Base-by-base conservation (phyloP, 1,140 invertebrate genomes). In the Drosophila oshimai region DNA sequence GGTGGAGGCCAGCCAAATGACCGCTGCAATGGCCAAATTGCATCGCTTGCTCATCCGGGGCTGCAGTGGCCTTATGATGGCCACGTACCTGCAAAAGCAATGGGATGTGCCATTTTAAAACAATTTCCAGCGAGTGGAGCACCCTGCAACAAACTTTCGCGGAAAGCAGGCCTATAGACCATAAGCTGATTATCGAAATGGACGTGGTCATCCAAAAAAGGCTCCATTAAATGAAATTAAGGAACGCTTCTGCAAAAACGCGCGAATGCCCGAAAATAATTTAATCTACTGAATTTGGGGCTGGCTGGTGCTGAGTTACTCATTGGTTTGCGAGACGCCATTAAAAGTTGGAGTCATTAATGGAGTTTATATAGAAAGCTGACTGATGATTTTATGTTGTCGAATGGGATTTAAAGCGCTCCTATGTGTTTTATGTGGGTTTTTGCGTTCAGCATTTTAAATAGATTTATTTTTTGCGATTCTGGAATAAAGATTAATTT, bases 21-120 rank as follows among this genome's bases (percentile, higher is more conserved):
- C 92, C 1, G 95, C 92, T 0, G 96, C 96, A 33, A 98, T 95
- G 58, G 94, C 94, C n/a, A 98, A 91, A 0, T 97, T 98, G 0
- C 94, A 93, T 22, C 94, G 92, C 70, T 94, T 94, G 3, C 97
- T 96, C 93, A 98, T 95, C 39, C 97, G 93, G 4, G 96, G 96
- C 67, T 95, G 93, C 61, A 98, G 91, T 0, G 98, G 98, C 88
- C 96, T 95, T 93, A 98, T 97, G 71, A 98, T 98, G 20, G 97
- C 97, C 91, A 97, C 95, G 89, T 98, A 98, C 78, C 97, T 97
- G 93, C 2, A 72, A 78, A 44, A 57, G 24, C 10, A 60, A 67
- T 22, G 44, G 13, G 24, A 55, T 54, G 26, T 28, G 10, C 28
- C 47, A 49, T 13, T 41, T 17, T 36, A 55, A 80, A 60, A 22